These are phyloP conservation scores for Malthinus flaveolus DNA, from an alignment of 2,888 invertebrate genomes.

Conservation along the genomic window DNA sequence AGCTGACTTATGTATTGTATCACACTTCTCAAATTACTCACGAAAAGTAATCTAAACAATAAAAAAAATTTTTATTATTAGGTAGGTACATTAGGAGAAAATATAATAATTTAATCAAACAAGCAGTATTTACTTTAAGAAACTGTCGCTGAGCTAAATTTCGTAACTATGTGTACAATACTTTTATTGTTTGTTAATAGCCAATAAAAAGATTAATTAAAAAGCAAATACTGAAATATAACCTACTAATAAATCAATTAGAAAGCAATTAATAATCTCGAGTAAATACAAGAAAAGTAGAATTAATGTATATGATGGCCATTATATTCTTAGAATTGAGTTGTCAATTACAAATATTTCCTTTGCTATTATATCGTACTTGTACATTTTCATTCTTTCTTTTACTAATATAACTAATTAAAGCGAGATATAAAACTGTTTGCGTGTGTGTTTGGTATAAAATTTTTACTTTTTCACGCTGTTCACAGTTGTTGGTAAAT, in stretches of 20 bases:
- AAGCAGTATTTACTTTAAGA: too few species aligned
- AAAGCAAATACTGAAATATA: slow-evolving; percentile 29
- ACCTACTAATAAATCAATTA: slow-evolving; percentile 51
- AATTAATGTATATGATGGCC: slow-evolving; percentile 31
- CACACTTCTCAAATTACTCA: slow-evolving; percentile 4
- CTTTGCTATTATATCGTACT: slow-evolving; percentile 10
- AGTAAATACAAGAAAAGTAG: slow-evolving; percentile 43
- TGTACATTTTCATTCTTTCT: slow-evolving; percentile 21
- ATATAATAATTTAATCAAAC: too few species aligned
- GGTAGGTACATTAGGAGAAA: too few species aligned
- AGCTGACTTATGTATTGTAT: slow-evolving; percentile 11
- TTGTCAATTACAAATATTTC: slow-evolving; percentile 32
- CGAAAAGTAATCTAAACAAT: too few species aligned
- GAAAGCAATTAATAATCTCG: slow-evolving; percentile 51
- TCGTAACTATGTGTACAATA: not conserved
- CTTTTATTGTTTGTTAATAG: not conserved
- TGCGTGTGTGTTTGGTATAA: slow-evolving; percentile 14
- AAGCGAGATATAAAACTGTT: slow-evolving; percentile 9
- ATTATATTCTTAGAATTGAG: slow-evolving; percentile 33
- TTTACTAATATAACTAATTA: slow-evolving; percentile 3
- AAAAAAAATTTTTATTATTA: too few species aligned
- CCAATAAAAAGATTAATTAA: slow-evolving; percentile 31
- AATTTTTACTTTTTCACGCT: slow-evolving; percentile 20
- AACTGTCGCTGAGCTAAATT: too few species aligned
- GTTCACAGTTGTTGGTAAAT: slow-evolving; percentile 32